phyloP scores from a whole-genome alignment of 2,888 invertebrate genomes.

The Drosophila quinaria region DNA sequence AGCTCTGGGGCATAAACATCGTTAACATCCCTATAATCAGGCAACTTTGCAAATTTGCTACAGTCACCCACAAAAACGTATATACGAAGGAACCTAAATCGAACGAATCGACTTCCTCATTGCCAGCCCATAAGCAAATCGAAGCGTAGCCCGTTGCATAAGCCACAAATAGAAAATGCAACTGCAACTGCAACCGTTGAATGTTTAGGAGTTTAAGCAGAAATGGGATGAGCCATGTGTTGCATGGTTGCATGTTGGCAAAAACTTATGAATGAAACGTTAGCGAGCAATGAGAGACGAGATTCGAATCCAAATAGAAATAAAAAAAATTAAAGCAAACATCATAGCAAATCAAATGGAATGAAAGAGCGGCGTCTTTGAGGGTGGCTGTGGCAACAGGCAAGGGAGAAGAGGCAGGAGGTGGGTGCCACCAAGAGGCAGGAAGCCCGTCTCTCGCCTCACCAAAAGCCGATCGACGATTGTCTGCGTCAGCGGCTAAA shows the following conservation, averaged over 20 bases:
- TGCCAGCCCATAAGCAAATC: slow-evolving; percentile 49
- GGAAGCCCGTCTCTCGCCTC: slow-evolving; percentile 32
- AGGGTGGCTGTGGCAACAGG: slow-evolving; percentile 49
- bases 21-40: slow-evolving; percentile 69
- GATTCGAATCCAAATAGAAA: slow-evolving; percentile 26
- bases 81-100: slow-evolving; percentile 11
- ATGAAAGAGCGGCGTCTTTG: slow-evolving; percentile 72
- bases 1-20: slow-evolving; percentile 38
- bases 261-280: slow-evolving; percentile 65
- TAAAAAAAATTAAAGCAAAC: slow-evolving; percentile 45
- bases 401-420: slow-evolving; percentile 1
- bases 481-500: slow-evolving; percentile 78
- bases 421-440: slow-evolving; percentile 22
- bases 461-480: slow-evolving; percentile 38
- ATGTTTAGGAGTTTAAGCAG: slow-evolving; percentile 29
- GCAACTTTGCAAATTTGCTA: slow-evolving; percentile 61
- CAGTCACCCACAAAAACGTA: slow-evolving; percentile 69
- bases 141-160: slow-evolving; percentile 57
- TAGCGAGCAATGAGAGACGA: slow-evolving; percentile 6
- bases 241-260: slow-evolving; percentile 35
- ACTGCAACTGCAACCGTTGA: slow-evolving; percentile 47
- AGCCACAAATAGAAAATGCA: slow-evolving; percentile 39
- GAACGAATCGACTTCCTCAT: slow-evolving; percentile 63
- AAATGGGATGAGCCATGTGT: slow-evolving; percentile 62
- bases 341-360: slow-evolving; percentile 42